Evolutionary conservation across 2,113 vertebrate species (phyloP).

Genomic region (Columbina picui): DNA sequence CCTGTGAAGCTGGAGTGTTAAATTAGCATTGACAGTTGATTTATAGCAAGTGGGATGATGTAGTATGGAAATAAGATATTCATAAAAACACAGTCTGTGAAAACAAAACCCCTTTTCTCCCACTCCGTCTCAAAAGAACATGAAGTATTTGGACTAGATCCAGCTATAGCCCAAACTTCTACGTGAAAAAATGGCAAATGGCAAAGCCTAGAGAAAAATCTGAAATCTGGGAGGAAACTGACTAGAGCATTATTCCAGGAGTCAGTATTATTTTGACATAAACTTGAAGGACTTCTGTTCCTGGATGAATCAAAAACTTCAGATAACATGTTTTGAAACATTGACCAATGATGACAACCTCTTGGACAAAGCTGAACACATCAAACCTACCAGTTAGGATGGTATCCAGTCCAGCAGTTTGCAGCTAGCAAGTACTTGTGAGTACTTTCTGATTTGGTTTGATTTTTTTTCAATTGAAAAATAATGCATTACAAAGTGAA

Average conservation of each 20-base stretch:
- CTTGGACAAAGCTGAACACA: background rate
- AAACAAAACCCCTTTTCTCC: background rate
- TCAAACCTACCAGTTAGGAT: background rate
- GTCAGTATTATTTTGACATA: background rate
- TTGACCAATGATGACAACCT: background rate
- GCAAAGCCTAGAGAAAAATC: background rate
- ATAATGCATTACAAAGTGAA: background rate
- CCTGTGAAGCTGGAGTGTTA: background rate
- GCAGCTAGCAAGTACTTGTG: background rate
- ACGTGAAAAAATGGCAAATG: background rate
- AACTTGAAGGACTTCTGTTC: background rate
- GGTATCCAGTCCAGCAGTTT: background rate
- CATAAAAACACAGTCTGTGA: background rate
- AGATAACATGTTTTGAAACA: background rate
- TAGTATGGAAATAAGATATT: background rate
- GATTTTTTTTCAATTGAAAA: background rate
- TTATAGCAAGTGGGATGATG: background rate
- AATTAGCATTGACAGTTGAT: background rate
- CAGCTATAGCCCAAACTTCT: background rate
- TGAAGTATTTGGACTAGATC: background rate
- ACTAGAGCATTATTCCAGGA: background rate
- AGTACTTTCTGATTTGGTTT: background rate
- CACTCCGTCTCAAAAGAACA: background rate
- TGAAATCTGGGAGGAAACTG: background rate
- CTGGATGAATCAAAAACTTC: background rate